Percentiles rank a stretch among this genome's conserved stretches.
phyloP scores from a whole-genome alignment of 2,113 vertebrate species.

The Aphyosemion australe region DNA sequence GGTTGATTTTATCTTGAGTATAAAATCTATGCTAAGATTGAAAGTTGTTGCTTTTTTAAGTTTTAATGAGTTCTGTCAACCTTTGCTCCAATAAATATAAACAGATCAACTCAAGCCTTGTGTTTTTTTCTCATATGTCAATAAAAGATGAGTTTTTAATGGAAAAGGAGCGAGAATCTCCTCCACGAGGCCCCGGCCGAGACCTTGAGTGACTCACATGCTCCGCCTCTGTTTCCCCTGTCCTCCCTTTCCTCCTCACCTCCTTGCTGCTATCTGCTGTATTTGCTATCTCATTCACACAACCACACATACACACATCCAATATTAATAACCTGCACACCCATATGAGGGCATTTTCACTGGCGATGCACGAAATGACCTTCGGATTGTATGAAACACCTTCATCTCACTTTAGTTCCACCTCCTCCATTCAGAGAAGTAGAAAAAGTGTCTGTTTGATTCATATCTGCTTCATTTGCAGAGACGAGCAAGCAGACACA shows the following conservation, averaged over 20 bases:
- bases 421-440: constrained; percentile 10
- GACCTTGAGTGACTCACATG: constrained; percentile 56
- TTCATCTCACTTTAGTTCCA: constrained; percentile 29
- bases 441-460: too few species aligned
- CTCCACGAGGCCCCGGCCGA: constrained; percentile 14
- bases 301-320: constrained; percentile 15
- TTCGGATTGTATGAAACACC: constrained; percentile 46
- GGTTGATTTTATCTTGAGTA: not conserved
- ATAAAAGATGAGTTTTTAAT: constrained; percentile 70
- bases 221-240: constrained; percentile 1
- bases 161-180: constrained; percentile 35
- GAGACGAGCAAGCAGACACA: constrained; percentile 6
- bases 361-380: constrained; percentile 57
- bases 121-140: constrained; percentile 59
- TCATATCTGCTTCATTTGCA: constrained; percentile 4
- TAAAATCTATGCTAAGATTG: constrained; percentile 6
- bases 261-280: constrained; percentile 5
- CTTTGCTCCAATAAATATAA: constrained; percentile 38
- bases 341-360: constrained; percentile 12
- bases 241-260: constrained; percentile 6
- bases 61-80: constrained; percentile 47
- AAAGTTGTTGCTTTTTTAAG: constrained; percentile 2
- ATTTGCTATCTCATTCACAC: constrained; percentile 26
- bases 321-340: constrained; percentile 48
- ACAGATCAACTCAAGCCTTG: constrained; percentile 48